A percentile compares a stretch with the other conserved stretches of the same genome.
These are phyloP conservation scores for Rotaria macrura DNA, from an alignment of 2,888 invertebrate species.

Conservation along the genomic window DNA sequence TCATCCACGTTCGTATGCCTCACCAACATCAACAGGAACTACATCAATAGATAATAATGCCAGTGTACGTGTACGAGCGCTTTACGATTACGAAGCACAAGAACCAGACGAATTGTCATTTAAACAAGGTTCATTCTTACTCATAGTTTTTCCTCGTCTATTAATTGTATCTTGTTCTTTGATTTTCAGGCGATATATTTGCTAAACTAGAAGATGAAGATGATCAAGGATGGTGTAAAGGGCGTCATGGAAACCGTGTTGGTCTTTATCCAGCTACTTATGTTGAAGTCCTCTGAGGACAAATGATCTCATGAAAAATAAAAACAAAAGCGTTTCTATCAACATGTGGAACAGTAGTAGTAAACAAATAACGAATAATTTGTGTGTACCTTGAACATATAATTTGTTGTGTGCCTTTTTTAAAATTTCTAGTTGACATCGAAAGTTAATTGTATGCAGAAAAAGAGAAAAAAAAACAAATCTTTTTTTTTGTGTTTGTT, in stretches of 20 bases:
- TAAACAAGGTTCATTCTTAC: slow-evolving; percentile 65
- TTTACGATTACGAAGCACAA: slow-evolving; percentile 90
- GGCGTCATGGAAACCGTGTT: slow-evolving; percentile 44
- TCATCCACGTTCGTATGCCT: neutral
- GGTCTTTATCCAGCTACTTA: slow-evolving; percentile 34
- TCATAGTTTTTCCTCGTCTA: too few relatives aligned
- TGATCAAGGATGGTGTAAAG: slow-evolving; percentile 98
- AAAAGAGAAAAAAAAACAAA: neutral
- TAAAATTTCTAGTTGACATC: neutral
- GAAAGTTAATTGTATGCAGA: neutral
- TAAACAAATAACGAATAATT: neutral
- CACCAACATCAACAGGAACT: neutral
- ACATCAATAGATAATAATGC: neutral
- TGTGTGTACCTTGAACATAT: neutral
- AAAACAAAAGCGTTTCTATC: neutral
- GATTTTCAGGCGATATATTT: slow-evolving; percentile 71
- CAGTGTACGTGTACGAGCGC: slow-evolving; percentile 61
- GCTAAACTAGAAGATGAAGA: slow-evolving; percentile 93
- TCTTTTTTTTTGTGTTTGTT: neutral
- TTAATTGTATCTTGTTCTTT: slow-evolving; percentile 42
- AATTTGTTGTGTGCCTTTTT: neutral
- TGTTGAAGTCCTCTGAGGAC: slow-evolving; percentile 22
- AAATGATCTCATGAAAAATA: neutral
- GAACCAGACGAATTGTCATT: slow-evolving; percentile 94
- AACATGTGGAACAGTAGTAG: neutral